These are phyloP conservation scores for Hirudo medicinalis DNA, from an alignment of 1,140 invertebrate species.

Conservation along the genomic window DNA sequence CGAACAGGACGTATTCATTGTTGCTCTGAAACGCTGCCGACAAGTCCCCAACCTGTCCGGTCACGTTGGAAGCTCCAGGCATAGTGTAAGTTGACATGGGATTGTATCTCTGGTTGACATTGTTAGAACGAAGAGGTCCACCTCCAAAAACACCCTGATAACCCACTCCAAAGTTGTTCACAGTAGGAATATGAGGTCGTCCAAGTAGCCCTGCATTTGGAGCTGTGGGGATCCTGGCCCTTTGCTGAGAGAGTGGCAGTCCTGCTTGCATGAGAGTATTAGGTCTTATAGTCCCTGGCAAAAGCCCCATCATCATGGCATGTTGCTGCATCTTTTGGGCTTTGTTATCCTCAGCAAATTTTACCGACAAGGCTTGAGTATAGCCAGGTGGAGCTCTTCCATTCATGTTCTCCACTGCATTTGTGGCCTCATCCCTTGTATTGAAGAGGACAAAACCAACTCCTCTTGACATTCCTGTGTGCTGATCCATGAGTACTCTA, in stretches of 20 bases:
- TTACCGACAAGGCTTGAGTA: constrained; percentile 66
- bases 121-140: constrained; percentile 13
- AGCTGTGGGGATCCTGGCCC: constrained; percentile 2
- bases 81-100: constrained; percentile 28
- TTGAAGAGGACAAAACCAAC: constrained; percentile 69
- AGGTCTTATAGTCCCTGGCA: neutral
- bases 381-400: constrained; percentile 69
- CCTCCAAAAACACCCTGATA: constrained; percentile 15
- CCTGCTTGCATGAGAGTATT: neutral
- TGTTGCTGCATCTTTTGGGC: constrained; percentile 46
- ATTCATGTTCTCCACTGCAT: constrained; percentile 69
- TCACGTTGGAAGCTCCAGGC: neutral
- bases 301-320: constrained; percentile 11
- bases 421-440: constrained; percentile 56
- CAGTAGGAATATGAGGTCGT: neutral
- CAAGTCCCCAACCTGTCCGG: neutral
- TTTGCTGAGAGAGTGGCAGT: neutral
- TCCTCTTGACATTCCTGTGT: constrained; percentile 66
- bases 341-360: constrained; percentile 81
- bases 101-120: constrained; percentile 28
- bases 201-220: neutral
- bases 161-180: constrained; percentile 11
- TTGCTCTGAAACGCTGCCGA: constrained; percentile 5
- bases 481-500: constrained; percentile 72
- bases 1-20: constrained; percentile 36